Conservation (phyloP, 2,797 vertebrate genomes). For the Myotis planiceps region DNA sequence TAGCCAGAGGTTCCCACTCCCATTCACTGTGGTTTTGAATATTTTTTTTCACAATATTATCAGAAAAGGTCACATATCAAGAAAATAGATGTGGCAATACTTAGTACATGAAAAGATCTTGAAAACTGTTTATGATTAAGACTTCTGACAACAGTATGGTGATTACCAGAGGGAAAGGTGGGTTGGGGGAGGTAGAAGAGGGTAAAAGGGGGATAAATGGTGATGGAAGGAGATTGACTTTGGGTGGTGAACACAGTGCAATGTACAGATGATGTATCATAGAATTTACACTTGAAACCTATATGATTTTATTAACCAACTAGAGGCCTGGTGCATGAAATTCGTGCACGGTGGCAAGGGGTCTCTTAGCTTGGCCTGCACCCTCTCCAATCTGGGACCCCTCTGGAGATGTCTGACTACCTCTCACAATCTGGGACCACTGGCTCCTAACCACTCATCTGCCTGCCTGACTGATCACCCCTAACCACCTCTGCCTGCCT, state of each 20-base stretch:
- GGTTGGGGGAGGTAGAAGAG: neutral
- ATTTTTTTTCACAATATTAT: neutral
- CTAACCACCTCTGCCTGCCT: too few relatives aligned
- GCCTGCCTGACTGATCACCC: too few relatives aligned
- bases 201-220: neutral
- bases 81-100: conserved; percentile 21
- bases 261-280: neutral
- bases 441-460: too few relatives aligned
- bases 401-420: too few relatives aligned
- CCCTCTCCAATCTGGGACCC: too few relatives aligned
- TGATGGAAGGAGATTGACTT: neutral
- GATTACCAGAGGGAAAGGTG: neutral
- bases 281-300: neutral
- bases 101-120: conserved; percentile 34
- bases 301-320: neutral
- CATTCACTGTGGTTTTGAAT: neutral
- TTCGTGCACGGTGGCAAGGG: too few relatives aligned
- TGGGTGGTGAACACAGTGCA: neutral
- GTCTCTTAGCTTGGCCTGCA: too few relatives aligned
- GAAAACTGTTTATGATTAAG: conserved; percentile 24
- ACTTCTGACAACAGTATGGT: neutral
- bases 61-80: conserved; percentile 31
- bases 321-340: too few relatives aligned
- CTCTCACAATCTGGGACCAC: too few relatives aligned
- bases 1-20: neutral